Base-by-base conservation (phyloP, 2,113 vertebrate species). In the Perca fluviatilis region DNA sequence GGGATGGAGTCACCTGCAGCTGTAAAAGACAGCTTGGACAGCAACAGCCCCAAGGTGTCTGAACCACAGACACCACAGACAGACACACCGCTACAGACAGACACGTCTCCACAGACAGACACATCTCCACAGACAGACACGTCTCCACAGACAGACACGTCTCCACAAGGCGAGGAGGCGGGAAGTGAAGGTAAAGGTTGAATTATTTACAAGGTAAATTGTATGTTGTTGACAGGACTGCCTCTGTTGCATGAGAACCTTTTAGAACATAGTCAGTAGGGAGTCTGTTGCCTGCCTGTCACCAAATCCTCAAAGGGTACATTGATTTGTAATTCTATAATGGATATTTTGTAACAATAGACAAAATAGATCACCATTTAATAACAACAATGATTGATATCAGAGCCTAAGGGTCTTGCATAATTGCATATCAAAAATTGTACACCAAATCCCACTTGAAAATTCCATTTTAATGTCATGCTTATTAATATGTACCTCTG, bases 1-100 rank as follows among this genome's bases (percentile, higher is more conserved):
- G 88, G 50, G 27, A 70, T 43, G 19, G 91, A 89, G 62, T 82
- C 86, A 16, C 86, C 86, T 64, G 36, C 80, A 10, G 65, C 73
- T 46, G 83, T 80, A 0, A 83, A 85, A 63, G 88, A 88, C 69
- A 69, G 74, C 18, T 75, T 74, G 9, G 89, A 89, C 51, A 87
- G 79, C 67, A 86, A 33, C 75, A 92, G 89, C 75, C 85, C 85
- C 21, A 90, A 93, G 78, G 92, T 92, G 60, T 62, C 86, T 0
- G 86, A 86, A n/a, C 49, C 82, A 5, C 81, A 85, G 69, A 88
- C 86, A 0, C 90, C 91, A 11, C 82, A 86, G n/a, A 80, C 89
- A 0, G 70, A 89, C 66, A 86, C 89, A 6, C 86, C 91, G 4
- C 68, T 91, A 6, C 80, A 87, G 25, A 78, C 89, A 0, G 69